Evolutionary conservation across 2,113 vertebrate genomes (phyloP), one percentile per base, ranked within the genome.

Genomic region (Heliornis fulica): DNA sequence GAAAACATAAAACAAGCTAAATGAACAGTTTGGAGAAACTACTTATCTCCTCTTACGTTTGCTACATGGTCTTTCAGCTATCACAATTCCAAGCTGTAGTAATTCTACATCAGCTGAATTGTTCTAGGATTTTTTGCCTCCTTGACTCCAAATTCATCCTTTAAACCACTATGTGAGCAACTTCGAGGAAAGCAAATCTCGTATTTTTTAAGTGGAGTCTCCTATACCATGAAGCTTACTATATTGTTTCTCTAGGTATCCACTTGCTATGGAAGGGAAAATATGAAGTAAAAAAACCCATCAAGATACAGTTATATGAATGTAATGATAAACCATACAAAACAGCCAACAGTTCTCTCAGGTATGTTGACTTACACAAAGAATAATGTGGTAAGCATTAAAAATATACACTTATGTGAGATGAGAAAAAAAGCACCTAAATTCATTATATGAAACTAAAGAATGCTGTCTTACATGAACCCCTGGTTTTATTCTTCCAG

Each of bases 1-100:
- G 64, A 96, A 96, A 96, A 89, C 34, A 93, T 6, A 90, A 94
- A 76, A 51, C 36, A 92, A 93, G 63, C 56, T 75, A 90, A 93
- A 90, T 2, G 7, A 70, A 59, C 0, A 0, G 77, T 56, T 76
- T 85, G 29, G 66, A 91, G 85, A 75, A 84, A 36, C 13, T 94
- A 34, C 25, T 23, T 63, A 60, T 92, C 63, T 77, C 46, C 26
- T 90, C 20, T 81, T 66, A 32, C 0, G 3, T n/a, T 74, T 54
- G 8, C 20, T 83, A 66, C 21, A 65, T 28, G 15, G 8, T 77
- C 57, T 93, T 89, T 23, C 21, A 82, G 19, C 15, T 65, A 46
- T 63, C 54, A 82, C 3, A 12, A 76, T 61, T 89, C 59, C 74
- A 71, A 69, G 59, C 8, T 14, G 5, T 45, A 85, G 85, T 51